These are phyloP conservation scores for Heterodera schachtii DNA, from an alignment of 1,140 invertebrate genomes.

Conservation along the genomic window DNA sequence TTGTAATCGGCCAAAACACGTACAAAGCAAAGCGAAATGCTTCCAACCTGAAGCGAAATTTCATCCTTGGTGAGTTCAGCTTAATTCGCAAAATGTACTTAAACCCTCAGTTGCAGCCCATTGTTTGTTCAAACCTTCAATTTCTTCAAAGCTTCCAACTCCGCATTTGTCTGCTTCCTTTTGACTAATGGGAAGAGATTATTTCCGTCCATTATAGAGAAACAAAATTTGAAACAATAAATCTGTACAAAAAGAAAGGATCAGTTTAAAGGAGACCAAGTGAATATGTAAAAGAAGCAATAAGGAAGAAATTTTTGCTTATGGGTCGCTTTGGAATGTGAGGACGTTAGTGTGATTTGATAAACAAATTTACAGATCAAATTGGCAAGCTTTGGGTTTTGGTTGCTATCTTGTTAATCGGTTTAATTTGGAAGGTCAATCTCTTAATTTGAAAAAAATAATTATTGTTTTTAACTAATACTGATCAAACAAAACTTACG, in stretches of 20 bases:
- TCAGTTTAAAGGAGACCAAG: too few species aligned
- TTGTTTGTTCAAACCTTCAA: background rate
- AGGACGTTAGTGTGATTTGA: too few species aligned
- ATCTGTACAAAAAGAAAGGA: background rate
- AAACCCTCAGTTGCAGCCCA: background rate
- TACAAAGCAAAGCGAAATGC: background rate
- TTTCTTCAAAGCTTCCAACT: background rate
- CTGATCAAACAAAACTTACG: too few species aligned
- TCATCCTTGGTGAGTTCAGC: background rate
- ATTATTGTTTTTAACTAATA: too few species aligned
- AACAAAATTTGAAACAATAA: background rate
- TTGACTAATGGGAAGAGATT: background rate
- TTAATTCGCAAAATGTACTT: background rate
- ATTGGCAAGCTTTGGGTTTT: too few species aligned
- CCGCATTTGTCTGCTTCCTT: background rate
- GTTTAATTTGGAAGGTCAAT: too few species aligned
- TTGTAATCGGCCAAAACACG: slow-evolving; percentile 10
- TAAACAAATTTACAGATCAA: too few species aligned
- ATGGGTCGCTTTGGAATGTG: too few species aligned
- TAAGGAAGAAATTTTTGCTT: too few species aligned
- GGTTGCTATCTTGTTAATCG: too few species aligned
- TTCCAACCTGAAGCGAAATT: background rate
- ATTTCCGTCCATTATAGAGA: background rate
- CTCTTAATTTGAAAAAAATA: too few species aligned
- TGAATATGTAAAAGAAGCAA: too few species aligned